These are phyloP conservation scores for Gortyna flavago DNA, from an alignment of 2,888 invertebrate genomes.

Conservation along the genomic window DNA sequence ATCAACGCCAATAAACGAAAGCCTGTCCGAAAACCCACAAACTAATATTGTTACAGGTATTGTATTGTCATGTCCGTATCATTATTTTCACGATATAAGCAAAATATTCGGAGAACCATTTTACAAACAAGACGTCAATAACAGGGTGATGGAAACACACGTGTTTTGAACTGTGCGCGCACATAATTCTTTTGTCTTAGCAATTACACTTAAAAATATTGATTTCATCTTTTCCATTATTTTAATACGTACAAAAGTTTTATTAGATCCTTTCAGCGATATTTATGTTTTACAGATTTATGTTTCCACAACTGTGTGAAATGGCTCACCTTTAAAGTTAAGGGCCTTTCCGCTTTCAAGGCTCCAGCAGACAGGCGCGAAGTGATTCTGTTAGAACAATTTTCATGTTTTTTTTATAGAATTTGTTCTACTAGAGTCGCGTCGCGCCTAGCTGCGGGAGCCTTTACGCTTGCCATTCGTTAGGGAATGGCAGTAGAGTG, in stretches of 20 bases:
- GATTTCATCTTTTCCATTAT: slow-evolving; percentile 85
- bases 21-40: neutral
- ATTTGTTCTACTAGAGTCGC: neutral
- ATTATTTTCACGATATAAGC: neutral
- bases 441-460: neutral
- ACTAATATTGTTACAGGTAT: neutral
- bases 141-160: slow-evolving; percentile 76
- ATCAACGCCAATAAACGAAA: neutral
- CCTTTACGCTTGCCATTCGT: neutral
- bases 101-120: neutral
- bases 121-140: slow-evolving; percentile 54
- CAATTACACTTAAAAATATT: slow-evolving; percentile 88
- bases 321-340: slow-evolving; percentile 48
- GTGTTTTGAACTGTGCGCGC: slow-evolving; percentile 76
- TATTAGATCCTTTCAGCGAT: slow-evolving; percentile 64
- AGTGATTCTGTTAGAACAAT: neutral
- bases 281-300: slow-evolving; percentile 58
- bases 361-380: neutral
- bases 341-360: slow-evolving; percentile 8
- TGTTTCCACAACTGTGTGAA: slow-evolving; percentile 63
- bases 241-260: slow-evolving; percentile 71
- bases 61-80: neutral
- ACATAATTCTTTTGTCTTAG: slow-evolving; percentile 87
- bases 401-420: neutral
- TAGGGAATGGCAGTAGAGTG: neutral